Evolutionary conservation across 1,140 invertebrate species (phyloP).

Genomic region (Panagrolaimus sp.): DNA sequence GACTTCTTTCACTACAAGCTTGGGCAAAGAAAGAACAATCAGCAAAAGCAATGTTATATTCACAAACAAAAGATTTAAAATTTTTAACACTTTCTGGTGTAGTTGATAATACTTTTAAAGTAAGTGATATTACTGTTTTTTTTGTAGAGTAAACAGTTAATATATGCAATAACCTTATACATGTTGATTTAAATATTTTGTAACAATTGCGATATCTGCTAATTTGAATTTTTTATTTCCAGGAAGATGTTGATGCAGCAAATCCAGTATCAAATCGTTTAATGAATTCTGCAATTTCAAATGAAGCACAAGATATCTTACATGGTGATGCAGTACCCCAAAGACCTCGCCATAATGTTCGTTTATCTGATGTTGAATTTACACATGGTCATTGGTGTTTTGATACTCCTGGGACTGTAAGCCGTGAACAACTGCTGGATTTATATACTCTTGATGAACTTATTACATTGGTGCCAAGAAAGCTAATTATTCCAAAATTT

Average conservation of each 20-base stretch:
- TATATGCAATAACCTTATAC: too few relatives aligned
- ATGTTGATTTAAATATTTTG: too few relatives aligned
- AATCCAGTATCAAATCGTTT: slow-evolving; percentile 27
- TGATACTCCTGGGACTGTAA: slow-evolving; percentile 84
- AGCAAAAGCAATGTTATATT: slow-evolving; percentile 61
- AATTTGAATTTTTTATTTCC: too few relatives aligned
- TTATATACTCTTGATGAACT: slow-evolving; percentile 80
- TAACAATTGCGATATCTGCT: background rate
- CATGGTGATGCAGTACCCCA: background rate
- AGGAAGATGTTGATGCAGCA: slow-evolving; percentile 28
- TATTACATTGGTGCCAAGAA: slow-evolving; percentile 67
- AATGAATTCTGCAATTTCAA: slow-evolving; percentile 15
- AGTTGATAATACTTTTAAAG: slow-evolving; percentile 62
- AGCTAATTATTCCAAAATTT: slow-evolving; percentile 34
- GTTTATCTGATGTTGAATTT: slow-evolving; percentile 63
- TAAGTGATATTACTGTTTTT: slow-evolving; percentile 32
- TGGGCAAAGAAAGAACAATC: slow-evolving; percentile 64
- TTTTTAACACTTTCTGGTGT: slow-evolving; percentile 61
- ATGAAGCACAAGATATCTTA: slow-evolving; percentile 1
- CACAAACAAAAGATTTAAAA: slow-evolving; percentile 60
- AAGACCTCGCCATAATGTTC: background rate
- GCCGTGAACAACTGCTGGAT: slow-evolving; percentile 75
- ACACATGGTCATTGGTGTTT: slow-evolving; percentile 75
- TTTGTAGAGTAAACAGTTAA: too few relatives aligned
- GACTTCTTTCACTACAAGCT: slow-evolving; percentile 63